These are phyloP conservation scores for Synanthedon myopaeformis DNA, from an alignment of 2,888 invertebrate species.

Conservation along the genomic window DNA sequence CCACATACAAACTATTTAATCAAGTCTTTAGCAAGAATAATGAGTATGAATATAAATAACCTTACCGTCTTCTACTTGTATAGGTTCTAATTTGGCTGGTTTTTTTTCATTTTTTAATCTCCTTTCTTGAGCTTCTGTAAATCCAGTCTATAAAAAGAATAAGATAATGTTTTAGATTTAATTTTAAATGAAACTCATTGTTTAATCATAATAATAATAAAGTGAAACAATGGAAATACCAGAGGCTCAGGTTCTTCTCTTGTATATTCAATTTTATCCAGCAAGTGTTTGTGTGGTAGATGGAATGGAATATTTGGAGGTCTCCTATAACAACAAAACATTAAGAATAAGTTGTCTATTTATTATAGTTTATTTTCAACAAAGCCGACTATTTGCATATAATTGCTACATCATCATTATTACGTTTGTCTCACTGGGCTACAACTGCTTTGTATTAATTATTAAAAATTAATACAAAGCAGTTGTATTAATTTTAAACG, in stretches of 20 bases:
- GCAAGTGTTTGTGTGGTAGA: constrained; percentile 71
- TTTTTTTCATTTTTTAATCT: constrained; percentile 41
- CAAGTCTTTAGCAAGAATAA: neutral
- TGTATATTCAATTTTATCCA: constrained; percentile 73
- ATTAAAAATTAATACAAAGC: too few relatives aligned
- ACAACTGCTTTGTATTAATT: too few relatives aligned
- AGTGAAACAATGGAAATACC: constrained; percentile 38
- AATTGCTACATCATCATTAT: too few relatives aligned
- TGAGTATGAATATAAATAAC: neutral
- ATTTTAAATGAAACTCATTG: neutral
- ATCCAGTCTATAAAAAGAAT: constrained; percentile 57
- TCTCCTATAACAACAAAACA: constrained; percentile 26
- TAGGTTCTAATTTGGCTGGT: constrained; percentile 30
- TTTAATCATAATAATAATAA: neutral
- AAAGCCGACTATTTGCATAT: too few relatives aligned
- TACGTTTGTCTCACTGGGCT: too few relatives aligned
- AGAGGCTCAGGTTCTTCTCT: constrained; percentile 69
- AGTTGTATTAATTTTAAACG: too few relatives aligned
- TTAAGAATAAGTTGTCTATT: too few relatives aligned
- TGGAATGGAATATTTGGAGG: constrained; percentile 66
- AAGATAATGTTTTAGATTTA: neutral
- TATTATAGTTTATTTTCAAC: too few relatives aligned
- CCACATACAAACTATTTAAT: neutral
- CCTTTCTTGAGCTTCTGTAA: constrained; percentile 53
- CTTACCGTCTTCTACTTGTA: constrained; percentile 24